Base-by-base conservation (phyloP, 2,797 vertebrate genomes). In the Rhinogobio ventralis region DNA sequence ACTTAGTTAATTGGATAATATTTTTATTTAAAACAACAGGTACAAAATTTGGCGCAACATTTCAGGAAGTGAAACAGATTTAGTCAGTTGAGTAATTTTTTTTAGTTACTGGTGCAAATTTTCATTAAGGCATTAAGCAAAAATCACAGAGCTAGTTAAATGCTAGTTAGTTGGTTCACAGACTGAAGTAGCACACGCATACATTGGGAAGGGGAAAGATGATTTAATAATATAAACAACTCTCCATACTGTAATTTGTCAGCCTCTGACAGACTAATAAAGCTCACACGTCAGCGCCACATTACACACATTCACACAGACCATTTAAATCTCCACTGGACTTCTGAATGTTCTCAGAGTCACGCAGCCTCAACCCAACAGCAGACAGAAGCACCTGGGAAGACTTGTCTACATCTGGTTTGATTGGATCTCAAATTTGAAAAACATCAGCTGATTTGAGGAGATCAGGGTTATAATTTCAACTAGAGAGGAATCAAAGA, bases 221-320 rank as follows among this genome's bases (percentile, higher is more conserved):
- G 68, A 45, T 81, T 55, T 75, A 71, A 71, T 80, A 86, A 81
- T 30, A 80, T 78, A 88, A 88, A 85, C 85, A 86, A 17, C 79
- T 88, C 51, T 74, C 45, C 79, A 30, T 75, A 39, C 86, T 80
- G 81, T 86, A 33, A 36, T 93, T 90, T 88, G 90, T 93, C 91
- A 90, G 57, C 5, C 39, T 67, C 39, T 90, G 93, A 94, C 94
- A 93, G 90, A 51, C 85, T 93, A 94, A 94, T 95, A 91, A 93
- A 93, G 85, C 83, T 95, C 62, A 89, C 95, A 90, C n/a, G 68
- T 55, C 73, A 74, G 87, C 39, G 93, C 79, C 87, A 95, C 94
- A 95, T 95, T 91, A 90, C 93, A 87, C 94, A 93, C 91, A 84
- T 91, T 88, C 87, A 84, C 87, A 89, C 67, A 4, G 81, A 87